phyloP scores from a whole-genome alignment of 2,113 vertebrate genomes.

The Limnothrissa miodon region DNA sequence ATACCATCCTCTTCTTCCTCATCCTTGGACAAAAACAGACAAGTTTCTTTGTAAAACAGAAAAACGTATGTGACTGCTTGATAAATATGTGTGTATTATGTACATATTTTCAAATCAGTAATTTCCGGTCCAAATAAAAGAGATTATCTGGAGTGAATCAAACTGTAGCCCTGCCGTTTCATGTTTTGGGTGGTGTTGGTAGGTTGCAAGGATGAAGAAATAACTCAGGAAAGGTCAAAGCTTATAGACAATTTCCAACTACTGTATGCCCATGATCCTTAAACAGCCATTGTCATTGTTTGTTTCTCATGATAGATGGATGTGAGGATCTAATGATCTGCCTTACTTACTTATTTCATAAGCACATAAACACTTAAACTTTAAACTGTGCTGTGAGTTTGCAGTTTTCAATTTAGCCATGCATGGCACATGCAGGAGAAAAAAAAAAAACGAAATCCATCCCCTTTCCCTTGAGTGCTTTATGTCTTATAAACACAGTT shows the following conservation, averaged over 20 bases:
- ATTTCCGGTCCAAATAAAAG: no score
- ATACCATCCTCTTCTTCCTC: constrained; percentile 85
- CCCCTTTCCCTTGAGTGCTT: not conserved
- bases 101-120: no score
- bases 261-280: no score
- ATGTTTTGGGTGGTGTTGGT: no score
- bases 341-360: not conserved
- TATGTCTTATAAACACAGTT: constrained; percentile 3
- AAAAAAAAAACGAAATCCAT: not conserved
- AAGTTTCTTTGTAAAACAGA: not conserved
- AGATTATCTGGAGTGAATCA: no score
- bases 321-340: not conserved
- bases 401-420: not conserved
- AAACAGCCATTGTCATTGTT: no score
- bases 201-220: no score
- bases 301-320: not conserved
- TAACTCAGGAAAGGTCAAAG: not conserved
- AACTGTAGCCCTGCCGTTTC: no score
- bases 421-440: not conserved
- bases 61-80: not conserved
- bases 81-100: no score
- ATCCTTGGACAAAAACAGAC: constrained; percentile 63
- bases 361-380: not conserved
- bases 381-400: not conserved
- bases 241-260: no score